Base-by-base conservation (phyloP, 1,140 invertebrate species). In the Propsilocerus akamusi region DNA sequence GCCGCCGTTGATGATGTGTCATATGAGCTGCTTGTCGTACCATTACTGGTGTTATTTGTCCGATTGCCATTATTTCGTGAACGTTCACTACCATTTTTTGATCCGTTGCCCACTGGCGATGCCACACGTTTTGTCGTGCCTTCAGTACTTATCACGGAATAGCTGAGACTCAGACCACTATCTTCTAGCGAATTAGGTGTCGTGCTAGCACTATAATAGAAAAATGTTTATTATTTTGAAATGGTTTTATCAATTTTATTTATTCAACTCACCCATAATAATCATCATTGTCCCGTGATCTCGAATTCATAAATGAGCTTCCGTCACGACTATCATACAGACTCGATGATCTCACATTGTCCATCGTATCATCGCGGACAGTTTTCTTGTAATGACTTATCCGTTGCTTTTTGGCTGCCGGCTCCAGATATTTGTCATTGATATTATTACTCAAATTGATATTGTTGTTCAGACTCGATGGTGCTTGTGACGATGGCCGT, bases 341-440 rank as follows among this genome's bases (percentile, higher is more conserved):
- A 24, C 41, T 20, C 10, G 2, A 3, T 10, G 10, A 46, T 46
- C 23, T 46, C 17, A 46, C 11, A 20, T 17, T 20, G 17, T 10
- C 17, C 3, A 10, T 46, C 10, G 23, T 24, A 22, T 12, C 25
- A 23, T 46, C 34, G n/a, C n/a, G 17, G 24, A 14, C 23, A 14
- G 63, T 63, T 53, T 76, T 79, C 32, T 71, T 73, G 59, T 78
- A 85, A 64, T 87, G 85, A 26, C 85, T 86, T 59, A 90, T 85
- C 55, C 86, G 76, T 59, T 77, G 80, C 62, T 79, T 81, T 70
- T 91, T 91, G 24, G 76, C 73, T 22, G 76, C 75, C 10, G 81
- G 64, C 26, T 77, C 78, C 54, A 79, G 76, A 24, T 66, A 68
- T 28, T 70, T 70, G 48, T 77, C 69, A 49, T 68, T 70, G 52